Conservation (phyloP, 64 coral and sea anemone species). For the Catalaphyllia jardinei region DNA sequence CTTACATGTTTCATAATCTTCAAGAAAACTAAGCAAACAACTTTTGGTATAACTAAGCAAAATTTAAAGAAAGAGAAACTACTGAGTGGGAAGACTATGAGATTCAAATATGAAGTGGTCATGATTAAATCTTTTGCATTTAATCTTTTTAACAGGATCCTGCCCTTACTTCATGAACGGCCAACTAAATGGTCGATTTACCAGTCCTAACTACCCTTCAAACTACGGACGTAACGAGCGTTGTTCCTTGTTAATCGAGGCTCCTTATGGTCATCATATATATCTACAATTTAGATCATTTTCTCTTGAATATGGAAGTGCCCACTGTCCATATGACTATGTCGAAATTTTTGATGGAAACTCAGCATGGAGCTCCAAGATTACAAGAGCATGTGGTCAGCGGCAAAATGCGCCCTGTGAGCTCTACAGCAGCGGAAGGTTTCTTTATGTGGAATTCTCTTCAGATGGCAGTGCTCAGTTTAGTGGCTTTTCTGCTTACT, state of each 20-base stretch:
- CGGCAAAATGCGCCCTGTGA: background rate
- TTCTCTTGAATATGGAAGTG: too few species aligned
- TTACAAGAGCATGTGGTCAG: background rate
- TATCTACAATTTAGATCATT: too few species aligned
- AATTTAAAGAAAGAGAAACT: too few species aligned
- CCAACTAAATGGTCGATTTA: background rate
- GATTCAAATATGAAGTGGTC: background rate
- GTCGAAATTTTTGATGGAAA: too few species aligned
- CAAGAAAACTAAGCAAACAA: too few species aligned
- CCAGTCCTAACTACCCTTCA: background rate
- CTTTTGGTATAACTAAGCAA: too few species aligned
- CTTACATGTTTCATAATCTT: too few species aligned
- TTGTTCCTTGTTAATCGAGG: too few species aligned
- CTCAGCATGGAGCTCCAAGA: too few species aligned
- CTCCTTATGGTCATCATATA: too few species aligned
- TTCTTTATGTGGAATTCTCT: background rate
- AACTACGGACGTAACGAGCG: background rate
- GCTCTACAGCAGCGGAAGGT: background rate
- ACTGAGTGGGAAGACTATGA: too few species aligned
- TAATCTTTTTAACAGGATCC: background rate
- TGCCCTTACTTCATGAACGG: background rate
- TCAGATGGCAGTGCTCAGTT: background rate
- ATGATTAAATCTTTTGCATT: background rate
- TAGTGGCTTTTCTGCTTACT: background rate
- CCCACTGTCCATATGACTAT: too few species aligned